A percentile compares a stretch with the other conserved stretches of the same genome.
phyloP scores from a whole-genome alignment of 2,888 invertebrate genomes.

The Leptothorax acervorum region DNA sequence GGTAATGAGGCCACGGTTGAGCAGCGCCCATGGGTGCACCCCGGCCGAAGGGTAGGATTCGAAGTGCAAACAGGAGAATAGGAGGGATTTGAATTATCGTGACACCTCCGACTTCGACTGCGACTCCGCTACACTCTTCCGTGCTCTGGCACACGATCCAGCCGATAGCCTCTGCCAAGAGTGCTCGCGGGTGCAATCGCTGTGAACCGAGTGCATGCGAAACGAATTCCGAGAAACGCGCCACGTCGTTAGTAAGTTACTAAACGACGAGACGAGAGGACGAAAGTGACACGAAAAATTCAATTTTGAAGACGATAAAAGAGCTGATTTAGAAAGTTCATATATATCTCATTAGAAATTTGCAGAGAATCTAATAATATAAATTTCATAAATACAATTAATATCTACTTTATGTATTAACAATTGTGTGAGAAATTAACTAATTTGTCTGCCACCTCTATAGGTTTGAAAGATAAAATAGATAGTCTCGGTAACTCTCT shows the following conservation, averaged over 20 bases:
- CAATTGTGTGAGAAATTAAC: not conserved
- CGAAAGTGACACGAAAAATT: slow-evolving; percentile 34
- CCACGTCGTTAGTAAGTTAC: slow-evolving; percentile 33
- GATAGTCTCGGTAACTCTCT: slow-evolving; percentile 15
- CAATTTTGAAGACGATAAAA: slow-evolving; percentile 2
- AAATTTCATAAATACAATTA: not conserved
- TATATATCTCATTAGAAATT: not conserved
- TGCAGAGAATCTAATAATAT: not conserved
- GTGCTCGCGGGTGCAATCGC: slow-evolving; percentile 26
- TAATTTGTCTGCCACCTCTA: not conserved
- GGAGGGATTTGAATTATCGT: slow-evolving; percentile 79
- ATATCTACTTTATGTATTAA: not conserved
- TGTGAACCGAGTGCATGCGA: slow-evolving; percentile 41
- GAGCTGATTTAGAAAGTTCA: not conserved
- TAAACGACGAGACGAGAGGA: slow-evolving; percentile 19
- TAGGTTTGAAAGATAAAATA: slow-evolving; percentile 4
- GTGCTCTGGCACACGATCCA: slow-evolving; percentile 46
- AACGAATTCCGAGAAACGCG: slow-evolving; percentile 29
- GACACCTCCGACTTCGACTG: slow-evolving; percentile 73
- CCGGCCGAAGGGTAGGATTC: slow-evolving; percentile 76
- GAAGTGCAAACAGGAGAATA: slow-evolving; percentile 82
- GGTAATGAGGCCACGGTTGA: slow-evolving; percentile 84
- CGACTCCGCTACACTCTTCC: slow-evolving; percentile 57
- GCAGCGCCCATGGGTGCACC: slow-evolving; percentile 70
- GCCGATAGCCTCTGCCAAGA: slow-evolving; percentile 43